Percentiles rank a stretch among this genome's conserved stretches.
These are phyloP conservation scores for Amazona guildingii DNA, from an alignment of 2,113 vertebrate genomes.

Conservation along the genomic window DNA sequence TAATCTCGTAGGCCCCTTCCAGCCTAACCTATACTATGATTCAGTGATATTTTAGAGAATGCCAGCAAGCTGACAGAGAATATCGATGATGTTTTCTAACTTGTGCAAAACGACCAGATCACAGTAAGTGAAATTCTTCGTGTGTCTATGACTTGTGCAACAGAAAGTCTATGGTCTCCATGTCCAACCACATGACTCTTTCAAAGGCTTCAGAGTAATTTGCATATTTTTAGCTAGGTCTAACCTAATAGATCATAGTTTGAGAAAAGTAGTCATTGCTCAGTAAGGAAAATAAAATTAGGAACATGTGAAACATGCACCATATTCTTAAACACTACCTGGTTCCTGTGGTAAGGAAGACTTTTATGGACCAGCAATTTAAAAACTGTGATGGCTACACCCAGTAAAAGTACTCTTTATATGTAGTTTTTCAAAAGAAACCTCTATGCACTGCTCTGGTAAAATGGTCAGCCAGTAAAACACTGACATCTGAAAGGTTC, in stretches of 20 bases:
- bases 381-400: not conserved
- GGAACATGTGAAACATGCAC: not conserved
- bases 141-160: not conserved
- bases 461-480: not conserved
- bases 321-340: not conserved
- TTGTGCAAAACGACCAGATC: not conserved
- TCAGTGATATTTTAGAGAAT: not conserved
- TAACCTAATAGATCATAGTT: not conserved
- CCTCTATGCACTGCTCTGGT: not conserved
- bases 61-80: not conserved
- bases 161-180: not conserved
- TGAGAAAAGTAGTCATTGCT: not conserved
- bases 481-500: not conserved
- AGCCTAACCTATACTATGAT: not conserved
- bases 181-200: not conserved
- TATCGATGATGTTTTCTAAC: not conserved
- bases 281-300: not conserved
- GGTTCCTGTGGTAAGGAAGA: not conserved
- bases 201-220: not conserved
- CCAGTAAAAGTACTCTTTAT: not conserved
- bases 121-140: not conserved
- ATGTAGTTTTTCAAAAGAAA: not conserved
- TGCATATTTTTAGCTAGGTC: not conserved
- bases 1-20: not conserved
- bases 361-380: not conserved